phyloP scores from a whole-genome alignment of 2,888 invertebrate species.

The Athetis lepigone region DNA sequence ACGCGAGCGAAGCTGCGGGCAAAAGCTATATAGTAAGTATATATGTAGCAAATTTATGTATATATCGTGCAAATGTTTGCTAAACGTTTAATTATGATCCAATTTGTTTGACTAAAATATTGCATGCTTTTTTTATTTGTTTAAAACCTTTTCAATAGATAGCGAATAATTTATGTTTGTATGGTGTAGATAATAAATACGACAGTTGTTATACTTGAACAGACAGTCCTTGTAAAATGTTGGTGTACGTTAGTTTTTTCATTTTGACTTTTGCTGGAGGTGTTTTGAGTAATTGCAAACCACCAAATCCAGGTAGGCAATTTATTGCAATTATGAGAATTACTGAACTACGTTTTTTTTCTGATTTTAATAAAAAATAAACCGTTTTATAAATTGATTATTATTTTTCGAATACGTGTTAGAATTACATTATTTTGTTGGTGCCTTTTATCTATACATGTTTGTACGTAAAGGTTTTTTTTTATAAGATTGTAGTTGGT shows the following conservation, averaged over 20 bases:
- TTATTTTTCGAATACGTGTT: too few species aligned
- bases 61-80: constrained; percentile 30
- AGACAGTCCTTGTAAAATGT: constrained; percentile 40
- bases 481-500: too few species aligned
- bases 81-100: constrained; percentile 25
- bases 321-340: not conserved
- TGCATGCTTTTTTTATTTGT: constrained; percentile 39
- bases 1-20: too few species aligned
- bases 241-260: constrained; percentile 30
- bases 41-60: too few species aligned
- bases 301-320: constrained; percentile 7
- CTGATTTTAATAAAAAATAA: not conserved
- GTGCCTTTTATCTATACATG: too few species aligned
- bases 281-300: not conserved
- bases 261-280: constrained; percentile 34
- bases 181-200: constrained; percentile 38
- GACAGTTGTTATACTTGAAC: not conserved
- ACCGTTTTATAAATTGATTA: too few species aligned
- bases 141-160: constrained; percentile 34
- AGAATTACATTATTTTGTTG: too few species aligned
- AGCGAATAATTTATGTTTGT: constrained; percentile 15
- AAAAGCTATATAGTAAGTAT: too few species aligned
- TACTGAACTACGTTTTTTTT: not conserved
- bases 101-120: constrained; percentile 41
- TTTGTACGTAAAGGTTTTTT: too few species aligned